Percentiles rank a stretch among this genome's conserved stretches.
phyloP scores from a whole-genome alignment of 1,140 invertebrate species.

The Danaus plexippus region DNA sequence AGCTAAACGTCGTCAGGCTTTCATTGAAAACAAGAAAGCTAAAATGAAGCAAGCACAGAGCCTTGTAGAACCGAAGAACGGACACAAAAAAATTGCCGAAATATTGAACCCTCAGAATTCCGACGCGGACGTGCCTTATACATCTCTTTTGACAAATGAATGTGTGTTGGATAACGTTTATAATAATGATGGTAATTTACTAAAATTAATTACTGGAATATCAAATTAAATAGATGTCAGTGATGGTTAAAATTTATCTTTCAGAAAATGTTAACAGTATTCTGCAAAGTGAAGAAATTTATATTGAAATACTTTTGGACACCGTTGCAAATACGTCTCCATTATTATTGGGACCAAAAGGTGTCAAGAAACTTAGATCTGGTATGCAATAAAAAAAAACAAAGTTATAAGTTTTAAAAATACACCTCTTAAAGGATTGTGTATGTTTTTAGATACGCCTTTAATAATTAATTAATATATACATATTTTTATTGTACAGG shows the following conservation, averaged over 20 bases:
- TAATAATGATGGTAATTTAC: slow-evolving; percentile 44
- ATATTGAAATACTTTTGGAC: slow-evolving; percentile 67
- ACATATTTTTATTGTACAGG: slow-evolving; percentile 33
- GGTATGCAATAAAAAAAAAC: too few relatives aligned
- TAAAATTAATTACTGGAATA: too few relatives aligned
- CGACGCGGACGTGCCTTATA: slow-evolving; percentile 61
- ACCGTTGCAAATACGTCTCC: slow-evolving; percentile 61
- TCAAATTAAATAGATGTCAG: background rate
- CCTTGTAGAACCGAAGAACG: slow-evolving; percentile 52
- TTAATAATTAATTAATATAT: slow-evolving; percentile 1
- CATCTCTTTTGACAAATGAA: slow-evolving; percentile 55
- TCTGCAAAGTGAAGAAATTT: slow-evolving; percentile 68
- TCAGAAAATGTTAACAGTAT: slow-evolving; percentile 63
- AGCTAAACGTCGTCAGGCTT: slow-evolving; percentile 44
- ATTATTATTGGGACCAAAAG: slow-evolving; percentile 51
- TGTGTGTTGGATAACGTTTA: slow-evolving; percentile 45
- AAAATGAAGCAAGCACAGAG: slow-evolving; percentile 63
- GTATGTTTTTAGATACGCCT: background rate
- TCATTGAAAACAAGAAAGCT: slow-evolving; percentile 51
- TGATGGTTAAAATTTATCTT: slow-evolving; percentile 15
- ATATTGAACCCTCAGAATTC: slow-evolving; percentile 47
- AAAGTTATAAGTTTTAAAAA: too few relatives aligned
- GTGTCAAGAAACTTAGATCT: slow-evolving; percentile 60
- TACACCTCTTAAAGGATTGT: background rate
- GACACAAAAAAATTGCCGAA: slow-evolving; percentile 43